These are phyloP conservation scores for Patella ulyssiponensis DNA, from an alignment of 2,888 invertebrate species.

Conservation along the genomic window DNA sequence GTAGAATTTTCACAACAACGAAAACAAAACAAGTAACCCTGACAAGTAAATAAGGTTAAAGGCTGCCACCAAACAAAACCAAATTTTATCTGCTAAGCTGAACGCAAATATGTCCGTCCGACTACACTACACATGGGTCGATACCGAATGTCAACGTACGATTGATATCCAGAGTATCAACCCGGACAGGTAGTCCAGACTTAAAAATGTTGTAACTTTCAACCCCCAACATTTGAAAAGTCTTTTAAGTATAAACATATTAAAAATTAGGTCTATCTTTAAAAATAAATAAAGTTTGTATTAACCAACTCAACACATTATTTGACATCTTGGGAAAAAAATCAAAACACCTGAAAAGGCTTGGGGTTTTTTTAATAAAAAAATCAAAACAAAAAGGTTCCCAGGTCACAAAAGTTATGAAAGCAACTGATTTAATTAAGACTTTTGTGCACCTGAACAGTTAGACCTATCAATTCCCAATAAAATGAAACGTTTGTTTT, in stretches of 20 bases:
- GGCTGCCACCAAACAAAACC: slow-evolving; percentile 9
- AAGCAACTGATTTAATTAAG: too few species aligned
- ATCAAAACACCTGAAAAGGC: too few species aligned
- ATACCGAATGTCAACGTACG: neutral
- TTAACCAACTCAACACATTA: neutral
- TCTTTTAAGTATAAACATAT: too few species aligned
- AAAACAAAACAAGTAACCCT: slow-evolving; percentile 9
- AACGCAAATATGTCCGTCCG: slow-evolving; percentile 9
- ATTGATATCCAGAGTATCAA: neutral
- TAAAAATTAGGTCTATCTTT: neutral
- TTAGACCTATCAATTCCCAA: too few species aligned
- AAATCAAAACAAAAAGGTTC: too few species aligned
- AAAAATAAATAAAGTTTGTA: neutral
- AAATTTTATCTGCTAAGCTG: slow-evolving; percentile 11
- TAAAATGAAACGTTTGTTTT: too few species aligned
- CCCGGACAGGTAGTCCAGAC: neutral
- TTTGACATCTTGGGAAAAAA: too few species aligned
- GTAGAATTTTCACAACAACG: neutral
- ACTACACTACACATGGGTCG: slow-evolving; percentile 3
- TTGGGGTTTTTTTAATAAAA: too few species aligned
- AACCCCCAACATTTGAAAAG: too few species aligned
- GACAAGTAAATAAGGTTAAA: slow-evolving; percentile 5
- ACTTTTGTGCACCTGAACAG: too few species aligned
- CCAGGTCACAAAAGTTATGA: too few species aligned
- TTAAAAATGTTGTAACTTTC: too few species aligned